Base-by-base conservation (phyloP, 1,140 invertebrate genomes). In the Brachionus paranguensis region DNA sequence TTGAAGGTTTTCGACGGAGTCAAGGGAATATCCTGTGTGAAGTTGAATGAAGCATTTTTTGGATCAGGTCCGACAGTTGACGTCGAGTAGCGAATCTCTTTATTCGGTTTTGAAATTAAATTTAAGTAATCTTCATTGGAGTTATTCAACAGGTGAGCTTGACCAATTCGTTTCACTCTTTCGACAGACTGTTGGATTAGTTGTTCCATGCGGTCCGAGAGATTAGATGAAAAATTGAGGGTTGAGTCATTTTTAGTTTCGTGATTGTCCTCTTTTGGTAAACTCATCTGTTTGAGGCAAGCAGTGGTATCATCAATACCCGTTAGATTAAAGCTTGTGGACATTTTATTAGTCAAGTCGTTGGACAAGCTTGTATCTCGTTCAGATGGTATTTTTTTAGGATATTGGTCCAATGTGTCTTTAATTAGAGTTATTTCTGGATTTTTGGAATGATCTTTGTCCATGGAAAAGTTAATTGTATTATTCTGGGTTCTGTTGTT, bases 171-270 rank as follows among this genome's bases (percentile, higher is more conserved):
- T n/a, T 76, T 76, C 24, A 53, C 72, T 20, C 72, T 45, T 50
- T 76, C 72, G 47, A 76, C 72, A 27, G 72, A 76, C 53, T 76
- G 72, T 14, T 76, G 72, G 50, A 76, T 47, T 1, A 76, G 8
- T 47, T 76, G 43, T 14, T 76, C 27, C 12, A 76, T 76, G 11
- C 45, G 72, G 47, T 76, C 72, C 3, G 68, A 72, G 14, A 72
- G n/a, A 43, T 47, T 43, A 0, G 68, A 72, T 8, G 68, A 41
- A 72, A 72, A 72, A 43, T 72, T 72, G n/a, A 76, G 20, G 2
- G 72, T 50, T 24, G 41, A 12, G 14, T 47, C 41, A 50, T 50
- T 47, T 47, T 47, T 47, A 14, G 20, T 27, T 24, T 11, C 27
- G 10, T 11, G 5, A 8, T 50, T 17, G 6, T 50, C 20, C 20